phyloP scores from a whole-genome alignment of 2,113 vertebrate genomes.

The Saguinus imperator region DNA sequence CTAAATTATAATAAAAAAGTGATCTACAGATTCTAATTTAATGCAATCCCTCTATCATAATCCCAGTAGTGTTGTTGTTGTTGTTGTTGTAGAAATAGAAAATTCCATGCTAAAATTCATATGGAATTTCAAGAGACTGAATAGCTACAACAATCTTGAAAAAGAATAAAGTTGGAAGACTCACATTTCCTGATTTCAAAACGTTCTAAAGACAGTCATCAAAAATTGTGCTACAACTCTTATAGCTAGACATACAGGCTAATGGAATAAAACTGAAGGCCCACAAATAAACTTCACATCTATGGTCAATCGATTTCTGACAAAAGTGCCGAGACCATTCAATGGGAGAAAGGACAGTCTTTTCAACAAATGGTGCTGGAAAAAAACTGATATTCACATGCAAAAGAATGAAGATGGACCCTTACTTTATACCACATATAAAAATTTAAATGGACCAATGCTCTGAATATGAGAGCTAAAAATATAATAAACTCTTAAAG shows the following conservation, averaged over 20 bases:
- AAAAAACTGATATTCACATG: too few relatives aligned
- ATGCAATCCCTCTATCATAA: not conserved
- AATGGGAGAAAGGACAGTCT: too few relatives aligned
- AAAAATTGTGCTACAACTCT: not conserved
- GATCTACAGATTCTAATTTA: not conserved
- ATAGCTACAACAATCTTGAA: not conserved
- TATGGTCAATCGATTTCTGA: too few relatives aligned
- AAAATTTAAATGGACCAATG: not conserved
- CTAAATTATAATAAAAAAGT: not conserved
- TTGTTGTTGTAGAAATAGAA: not conserved
- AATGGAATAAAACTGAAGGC: not conserved
- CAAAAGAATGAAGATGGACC: too few relatives aligned
- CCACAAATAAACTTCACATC: too few relatives aligned
- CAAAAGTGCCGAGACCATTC: too few relatives aligned
- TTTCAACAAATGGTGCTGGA: too few relatives aligned
- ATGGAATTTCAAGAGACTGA: not conserved
- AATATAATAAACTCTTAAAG: not conserved
- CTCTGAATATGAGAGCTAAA: not conserved
- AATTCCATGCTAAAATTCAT: not conserved
- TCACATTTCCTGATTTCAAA: not conserved
- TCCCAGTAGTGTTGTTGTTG: not conserved
- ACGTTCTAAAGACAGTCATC: not conserved
- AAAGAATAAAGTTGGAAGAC: slow-evolving; percentile 13
- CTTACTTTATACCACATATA: not conserved
- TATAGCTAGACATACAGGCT: not conserved